phyloP scores from a whole-genome alignment of 1,140 invertebrate genomes.

The Drosophila sechellia region DNA sequence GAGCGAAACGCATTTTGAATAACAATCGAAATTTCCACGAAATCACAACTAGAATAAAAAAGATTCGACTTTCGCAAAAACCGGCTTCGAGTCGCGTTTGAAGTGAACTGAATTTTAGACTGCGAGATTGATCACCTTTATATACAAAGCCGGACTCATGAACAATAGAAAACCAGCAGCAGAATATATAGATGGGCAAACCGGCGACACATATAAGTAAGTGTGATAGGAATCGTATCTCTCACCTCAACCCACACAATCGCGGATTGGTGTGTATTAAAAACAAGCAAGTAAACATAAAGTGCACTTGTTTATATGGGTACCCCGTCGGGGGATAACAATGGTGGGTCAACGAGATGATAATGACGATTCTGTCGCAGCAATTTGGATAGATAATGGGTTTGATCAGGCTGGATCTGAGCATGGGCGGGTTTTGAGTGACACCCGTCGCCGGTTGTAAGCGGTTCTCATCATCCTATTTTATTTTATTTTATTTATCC shows the following conservation, averaged over 20 bases:
- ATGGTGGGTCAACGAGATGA: constrained; percentile 54
- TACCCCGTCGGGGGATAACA: constrained; percentile 37
- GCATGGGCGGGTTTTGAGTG: constrained; percentile 44
- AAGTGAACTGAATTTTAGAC: constrained; percentile 70
- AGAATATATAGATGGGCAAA: constrained; percentile 5
- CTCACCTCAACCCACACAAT: constrained; percentile 61
- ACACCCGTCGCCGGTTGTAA: constrained; percentile 43
- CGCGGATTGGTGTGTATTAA: constrained; percentile 41
- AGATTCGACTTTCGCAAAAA: constrained; percentile 40
- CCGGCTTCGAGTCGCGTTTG: constrained; percentile 66
- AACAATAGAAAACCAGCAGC: constrained; percentile 59
- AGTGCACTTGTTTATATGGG: constrained; percentile 59
- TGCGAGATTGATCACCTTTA: constrained; percentile 77
- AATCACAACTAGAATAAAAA: constrained; percentile 22
- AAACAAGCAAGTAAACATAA: constrained; percentile 49
- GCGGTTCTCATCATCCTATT: constrained; percentile 28
- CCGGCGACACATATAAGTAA: constrained; percentile 1
- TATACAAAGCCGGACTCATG: constrained; percentile 59
- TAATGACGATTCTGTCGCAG: constrained; percentile 29
- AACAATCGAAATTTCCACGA: constrained; percentile 57
- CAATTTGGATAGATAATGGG: constrained; percentile 44
- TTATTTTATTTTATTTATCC: constrained; percentile 18
- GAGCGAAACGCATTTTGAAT: constrained; percentile 71
- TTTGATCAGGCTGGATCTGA: constrained; percentile 20
- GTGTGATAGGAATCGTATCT: constrained; percentile 50